Base-by-base conservation (phyloP, 1,140 invertebrate genomes). In the Leptopilina clavipes region DNA sequence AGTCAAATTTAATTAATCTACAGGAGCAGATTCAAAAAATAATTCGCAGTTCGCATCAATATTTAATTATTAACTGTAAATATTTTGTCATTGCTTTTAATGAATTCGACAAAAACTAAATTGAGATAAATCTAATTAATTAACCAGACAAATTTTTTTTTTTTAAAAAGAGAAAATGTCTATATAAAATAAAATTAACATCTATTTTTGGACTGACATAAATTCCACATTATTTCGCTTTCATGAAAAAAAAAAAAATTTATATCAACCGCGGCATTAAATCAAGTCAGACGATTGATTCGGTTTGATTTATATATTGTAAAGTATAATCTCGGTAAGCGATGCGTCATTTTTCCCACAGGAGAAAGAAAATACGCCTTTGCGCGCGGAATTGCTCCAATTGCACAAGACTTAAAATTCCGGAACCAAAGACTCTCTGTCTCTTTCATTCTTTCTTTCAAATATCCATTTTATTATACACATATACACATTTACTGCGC, bases 291-390 rank as follows among this genome's bases (percentile, higher is more conserved):
- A 8, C 44, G 44, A 48, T 48, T 14, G 44, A 48, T 1, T 48
- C 44, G 44, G n/a, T n/a, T 12, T 6, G 37, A 40, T 31, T n/a
- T n/a, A 5, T 31, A 31, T n/a, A 52, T 52, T 52, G 48, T 52
- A 52, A 52, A 52, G 14, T 52, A 52, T 52, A 52, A 52, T 52
- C 3, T 52, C 17, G 14, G 48, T 17, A n/a, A 52, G 14, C 48
- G 48, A 52, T 52, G 48, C 48, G 48, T 52, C 48, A 52, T 52
- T 52, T 52, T 52, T 52, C 48, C 48, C 48, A 40, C 37, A 52
- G 48, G 48, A 52, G 48, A 52, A 52, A 52, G 48, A 52, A 52
- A 52, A 52, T 17, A 17, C 48, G 48, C 48, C 48, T n/a, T n/a
- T 52, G 48, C 48, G 14, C 48, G 6, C 6, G 3, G 48, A 52